Base-by-base conservation (phyloP, 2,113 vertebrate genomes). In the Leiothrix lutea region DNA sequence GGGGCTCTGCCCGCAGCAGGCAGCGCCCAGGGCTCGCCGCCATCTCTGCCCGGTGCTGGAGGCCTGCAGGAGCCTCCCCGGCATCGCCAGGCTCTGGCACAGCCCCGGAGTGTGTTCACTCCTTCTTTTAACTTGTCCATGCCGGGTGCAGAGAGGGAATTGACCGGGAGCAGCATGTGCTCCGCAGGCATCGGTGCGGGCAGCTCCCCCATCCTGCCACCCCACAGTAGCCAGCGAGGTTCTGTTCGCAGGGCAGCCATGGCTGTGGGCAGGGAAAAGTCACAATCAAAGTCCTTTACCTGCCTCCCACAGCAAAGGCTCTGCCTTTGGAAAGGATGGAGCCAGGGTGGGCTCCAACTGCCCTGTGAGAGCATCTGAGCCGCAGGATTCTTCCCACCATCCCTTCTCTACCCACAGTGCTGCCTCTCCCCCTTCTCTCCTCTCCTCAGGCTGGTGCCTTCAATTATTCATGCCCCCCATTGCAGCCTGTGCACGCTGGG, bases 391-490 rank as follows among this genome's bases (percentile, higher is more conserved):
- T 48, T 74, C 80, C 75, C 18, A 17, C 85, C 82, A 82, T 73
- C 74, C 62, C 61, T 71, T 45, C 67, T 31, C 71, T 70, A 6
- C 40, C 65, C 73, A 42, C 71, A 35, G 58, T 6, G 11, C 92
- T 73, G 64, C 66, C 50, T 80, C 78, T 90, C 69, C 22, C n/a
- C 16, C 38, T 57, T 26, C 42, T 12, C 75, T 79, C 22, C 56
- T 75, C 81, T 89, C 75, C 77, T 72, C 70, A 40, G 83, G 80
- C 86, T 78, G 87, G 81, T 12, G 74, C 94, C 93, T 96, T 98
- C 97, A 97, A 97, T 97, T 97, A 97, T 98, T 97, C 97, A 98
- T 97, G 93, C 95, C 91, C 97, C 95, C 95, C 81, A 19, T 18
- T 92, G 97, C 97, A 97, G 94, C 81, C 75, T 80, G 81, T 40